Conservation (phyloP, 2,888 invertebrate species). For the Entomobrya multifasciata region DNA sequence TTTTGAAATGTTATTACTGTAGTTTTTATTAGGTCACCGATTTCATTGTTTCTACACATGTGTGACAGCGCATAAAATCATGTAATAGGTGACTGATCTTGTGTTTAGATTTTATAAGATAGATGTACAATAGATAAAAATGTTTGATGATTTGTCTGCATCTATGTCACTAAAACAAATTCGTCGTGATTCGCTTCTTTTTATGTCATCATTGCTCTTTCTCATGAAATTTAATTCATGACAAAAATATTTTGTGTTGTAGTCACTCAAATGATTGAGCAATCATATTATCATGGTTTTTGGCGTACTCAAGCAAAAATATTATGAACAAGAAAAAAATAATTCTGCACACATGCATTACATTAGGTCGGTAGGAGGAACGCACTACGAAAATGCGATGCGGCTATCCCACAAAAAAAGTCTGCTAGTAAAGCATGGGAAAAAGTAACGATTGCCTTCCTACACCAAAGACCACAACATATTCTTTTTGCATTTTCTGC, state of each 20-base stretch:
- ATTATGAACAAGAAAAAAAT: neutral
- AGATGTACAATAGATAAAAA: no score
- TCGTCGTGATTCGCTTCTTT: slow-evolving; percentile 36
- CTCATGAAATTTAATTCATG: slow-evolving; percentile 42
- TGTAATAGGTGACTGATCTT: neutral
- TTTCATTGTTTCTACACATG: slow-evolving; percentile 36
- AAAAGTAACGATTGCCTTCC: neutral
- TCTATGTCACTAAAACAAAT: slow-evolving; percentile 42
- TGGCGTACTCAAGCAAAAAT: slow-evolving; percentile 40
- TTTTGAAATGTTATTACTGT: slow-evolving; percentile 28
- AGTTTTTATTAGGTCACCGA: slow-evolving; percentile 60
- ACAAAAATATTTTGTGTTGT: slow-evolving; percentile 8
- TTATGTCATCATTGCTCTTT: slow-evolving; percentile 31
- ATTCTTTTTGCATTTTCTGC: slow-evolving; percentile 35
- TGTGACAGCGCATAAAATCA: slow-evolving; percentile 47
- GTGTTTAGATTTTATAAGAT: no score
- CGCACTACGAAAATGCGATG: neutral
- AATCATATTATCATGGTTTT: slow-evolving; percentile 23
- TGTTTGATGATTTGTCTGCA: no score
- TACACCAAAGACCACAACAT: slow-evolving; percentile 35
- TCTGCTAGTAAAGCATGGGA: no score
- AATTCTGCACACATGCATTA: slow-evolving; percentile 30
- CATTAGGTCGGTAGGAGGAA: no score
- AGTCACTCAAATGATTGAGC: slow-evolving; percentile 42
- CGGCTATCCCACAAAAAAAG: slow-evolving; percentile 27